Conservation (phyloP, 1,140 invertebrate species). For the Caerostris darwini region DNA sequence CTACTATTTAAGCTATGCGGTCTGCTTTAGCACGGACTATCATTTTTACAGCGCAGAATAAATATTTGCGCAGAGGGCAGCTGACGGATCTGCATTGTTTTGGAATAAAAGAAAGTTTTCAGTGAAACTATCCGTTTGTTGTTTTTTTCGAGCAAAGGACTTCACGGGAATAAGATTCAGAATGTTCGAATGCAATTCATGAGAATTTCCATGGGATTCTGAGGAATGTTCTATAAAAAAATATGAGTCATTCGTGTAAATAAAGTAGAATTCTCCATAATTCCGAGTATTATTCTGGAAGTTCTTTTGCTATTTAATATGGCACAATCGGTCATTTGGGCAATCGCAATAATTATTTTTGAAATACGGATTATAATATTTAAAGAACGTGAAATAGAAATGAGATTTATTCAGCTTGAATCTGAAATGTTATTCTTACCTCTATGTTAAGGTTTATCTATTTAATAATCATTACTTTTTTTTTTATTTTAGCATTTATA, state of each 20-base stretch:
- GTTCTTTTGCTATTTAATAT: not conserved
- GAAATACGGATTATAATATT: no score
- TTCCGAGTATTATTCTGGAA: not conserved
- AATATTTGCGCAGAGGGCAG: not conserved
- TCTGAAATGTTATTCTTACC: no score
- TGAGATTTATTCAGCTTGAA: no score
- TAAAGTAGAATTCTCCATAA: not conserved
- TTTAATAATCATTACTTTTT: no score
- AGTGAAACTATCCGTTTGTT: not conserved
- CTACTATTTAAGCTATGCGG: not conserved
- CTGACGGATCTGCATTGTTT: slow-evolving; percentile 30
- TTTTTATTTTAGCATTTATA: no score
- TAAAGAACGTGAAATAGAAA: no score
- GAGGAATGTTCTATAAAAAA: not conserved
- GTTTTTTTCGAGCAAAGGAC: not conserved
- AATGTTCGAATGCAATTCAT: not conserved
- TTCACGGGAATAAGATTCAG: not conserved
- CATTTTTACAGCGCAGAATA: not conserved
- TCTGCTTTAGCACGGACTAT: not conserved
- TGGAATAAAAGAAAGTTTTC: not conserved
- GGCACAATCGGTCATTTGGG: not conserved
- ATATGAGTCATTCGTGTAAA: not conserved
- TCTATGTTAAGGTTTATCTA: no score
- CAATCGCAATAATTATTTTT: not conserved
- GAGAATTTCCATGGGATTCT: not conserved